Conservation (phyloP, 2,797 vertebrate species). For the Gambusia yucatana region DNA sequence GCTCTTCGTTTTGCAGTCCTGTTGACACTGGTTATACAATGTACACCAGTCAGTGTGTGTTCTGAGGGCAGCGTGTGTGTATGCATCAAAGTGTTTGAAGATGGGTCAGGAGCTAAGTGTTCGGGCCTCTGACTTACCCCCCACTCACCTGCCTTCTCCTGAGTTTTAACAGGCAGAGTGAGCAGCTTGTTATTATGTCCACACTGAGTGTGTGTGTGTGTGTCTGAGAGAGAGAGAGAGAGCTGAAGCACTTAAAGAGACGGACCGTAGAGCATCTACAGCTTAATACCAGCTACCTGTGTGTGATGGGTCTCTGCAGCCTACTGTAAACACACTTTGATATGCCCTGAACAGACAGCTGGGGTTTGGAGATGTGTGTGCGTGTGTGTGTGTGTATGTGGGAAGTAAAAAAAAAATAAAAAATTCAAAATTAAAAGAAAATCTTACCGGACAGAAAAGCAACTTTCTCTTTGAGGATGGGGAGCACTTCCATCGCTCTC, state of each 20-base stretch:
- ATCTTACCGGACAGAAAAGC: conserved; percentile 93
- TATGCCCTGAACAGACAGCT: conserved; percentile 20
- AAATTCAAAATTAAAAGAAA: neutral
- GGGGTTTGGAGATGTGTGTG: conserved; percentile 2
- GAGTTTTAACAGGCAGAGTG: conserved; percentile 28
- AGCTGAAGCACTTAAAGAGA: neutral
- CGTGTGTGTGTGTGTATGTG: too few relatives aligned
- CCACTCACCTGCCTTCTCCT: too few relatives aligned
- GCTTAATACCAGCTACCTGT: conserved; percentile 14
- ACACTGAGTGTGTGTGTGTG: conserved; percentile 2
- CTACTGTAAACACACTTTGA: conserved; percentile 18
- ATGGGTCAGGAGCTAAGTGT: conserved; percentile 47
- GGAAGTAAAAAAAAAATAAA: neutral
- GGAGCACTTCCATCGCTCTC: conserved; percentile 98
- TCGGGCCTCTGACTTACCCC: conserved; percentile 34
- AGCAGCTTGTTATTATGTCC: conserved; percentile 30
- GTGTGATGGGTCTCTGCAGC: neutral
- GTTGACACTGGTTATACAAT: conserved; percentile 46
- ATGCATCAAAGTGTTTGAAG: conserved; percentile 22
- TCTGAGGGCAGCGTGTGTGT: conserved; percentile 7
- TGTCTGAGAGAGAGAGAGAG: neutral
- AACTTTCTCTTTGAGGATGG: conserved; percentile 99
- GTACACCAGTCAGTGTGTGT: conserved; percentile 32
- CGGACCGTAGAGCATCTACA: neutral
- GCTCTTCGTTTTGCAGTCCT: conserved; percentile 27